phyloP scores from a whole-genome alignment of 2,113 vertebrate genomes.

The Hipposideros armiger region DNA sequence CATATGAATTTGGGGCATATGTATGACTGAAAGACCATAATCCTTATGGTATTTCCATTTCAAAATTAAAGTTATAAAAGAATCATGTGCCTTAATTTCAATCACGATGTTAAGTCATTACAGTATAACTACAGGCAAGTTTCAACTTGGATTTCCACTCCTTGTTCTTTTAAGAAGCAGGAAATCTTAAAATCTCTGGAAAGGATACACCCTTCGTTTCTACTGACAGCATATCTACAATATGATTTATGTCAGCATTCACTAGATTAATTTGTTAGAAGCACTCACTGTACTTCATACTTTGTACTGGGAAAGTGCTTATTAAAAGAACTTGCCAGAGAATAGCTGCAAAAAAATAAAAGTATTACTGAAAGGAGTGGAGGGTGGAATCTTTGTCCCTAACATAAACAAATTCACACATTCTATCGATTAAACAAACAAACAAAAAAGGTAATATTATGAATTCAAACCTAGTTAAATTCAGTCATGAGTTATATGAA shows the following conservation, averaged over 20 bases:
- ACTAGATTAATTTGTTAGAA: constrained; percentile 47
- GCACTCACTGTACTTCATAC: neutral
- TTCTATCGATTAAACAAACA: neutral
- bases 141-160: constrained; percentile 66
- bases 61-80: neutral
- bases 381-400: constrained; percentile 44
- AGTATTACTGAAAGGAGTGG: constrained; percentile 17
- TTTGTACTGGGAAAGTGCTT: neutral
- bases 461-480: constrained; percentile 26
- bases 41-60: neutral
- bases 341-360: constrained; percentile 58
- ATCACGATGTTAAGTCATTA: constrained; percentile 55
- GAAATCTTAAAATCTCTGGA: constrained; percentile 68
- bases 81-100: constrained; percentile 1
- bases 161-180: constrained; percentile 60
- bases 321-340: constrained; percentile 4
- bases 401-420: neutral
- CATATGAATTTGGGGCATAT: neutral
- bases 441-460: neutral
- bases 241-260: constrained; percentile 54
- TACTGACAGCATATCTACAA: neutral
- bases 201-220: constrained; percentile 69
- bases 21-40: neutral
- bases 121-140: constrained; percentile 42
- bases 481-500: neutral